phyloP scores from a whole-genome alignment of 1,140 invertebrate genomes.

The Bombyx mandarina region DNA sequence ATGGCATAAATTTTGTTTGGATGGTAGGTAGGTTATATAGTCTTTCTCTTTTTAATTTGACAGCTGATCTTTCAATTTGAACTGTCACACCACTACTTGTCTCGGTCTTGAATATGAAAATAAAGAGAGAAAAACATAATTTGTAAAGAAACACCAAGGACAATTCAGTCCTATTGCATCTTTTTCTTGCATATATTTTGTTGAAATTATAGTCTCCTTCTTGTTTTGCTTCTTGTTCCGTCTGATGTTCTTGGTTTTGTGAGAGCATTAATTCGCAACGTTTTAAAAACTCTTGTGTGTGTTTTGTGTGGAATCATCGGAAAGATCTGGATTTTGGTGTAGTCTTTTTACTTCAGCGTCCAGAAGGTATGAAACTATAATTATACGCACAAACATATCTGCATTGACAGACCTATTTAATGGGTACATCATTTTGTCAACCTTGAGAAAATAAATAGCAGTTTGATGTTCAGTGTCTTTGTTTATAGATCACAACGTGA shows the following conservation, averaged over 20 bases:
- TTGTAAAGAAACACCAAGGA: not conserved
- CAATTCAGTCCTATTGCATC: too few relatives aligned
- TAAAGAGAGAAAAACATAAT: slow-evolving; percentile 8
- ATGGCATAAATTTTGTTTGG: too few relatives aligned
- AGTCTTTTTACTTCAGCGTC: slow-evolving; percentile 13
- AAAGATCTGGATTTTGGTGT: slow-evolving; percentile 30
- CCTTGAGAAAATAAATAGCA: slow-evolving; percentile 46
- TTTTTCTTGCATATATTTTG: too few relatives aligned
- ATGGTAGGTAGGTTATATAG: too few relatives aligned
- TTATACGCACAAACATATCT: slow-evolving; percentile 36
- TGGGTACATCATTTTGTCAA: slow-evolving; percentile 37
- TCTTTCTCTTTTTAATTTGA: slow-evolving; percentile 8
- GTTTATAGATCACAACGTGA: slow-evolving; percentile 6
- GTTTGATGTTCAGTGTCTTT: slow-evolving; percentile 19
- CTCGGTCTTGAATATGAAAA: slow-evolving; percentile 3
- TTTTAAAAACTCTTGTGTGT: too few relatives aligned
- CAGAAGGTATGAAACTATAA: slow-evolving; percentile 44
- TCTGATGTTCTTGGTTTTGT: slow-evolving; percentile 41
- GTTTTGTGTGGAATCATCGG: too few relatives aligned
- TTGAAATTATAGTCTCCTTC: slow-evolving; percentile 21
- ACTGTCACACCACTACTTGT: slow-evolving; percentile 2
- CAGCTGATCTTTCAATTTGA: not conserved
- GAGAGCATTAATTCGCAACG: too few relatives aligned
- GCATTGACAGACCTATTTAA: slow-evolving; percentile 36
- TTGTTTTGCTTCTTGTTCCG: slow-evolving; percentile 54